Base-by-base conservation (phyloP, 2,113 vertebrate genomes). In the Nerophis lumbriciformis region DNA sequence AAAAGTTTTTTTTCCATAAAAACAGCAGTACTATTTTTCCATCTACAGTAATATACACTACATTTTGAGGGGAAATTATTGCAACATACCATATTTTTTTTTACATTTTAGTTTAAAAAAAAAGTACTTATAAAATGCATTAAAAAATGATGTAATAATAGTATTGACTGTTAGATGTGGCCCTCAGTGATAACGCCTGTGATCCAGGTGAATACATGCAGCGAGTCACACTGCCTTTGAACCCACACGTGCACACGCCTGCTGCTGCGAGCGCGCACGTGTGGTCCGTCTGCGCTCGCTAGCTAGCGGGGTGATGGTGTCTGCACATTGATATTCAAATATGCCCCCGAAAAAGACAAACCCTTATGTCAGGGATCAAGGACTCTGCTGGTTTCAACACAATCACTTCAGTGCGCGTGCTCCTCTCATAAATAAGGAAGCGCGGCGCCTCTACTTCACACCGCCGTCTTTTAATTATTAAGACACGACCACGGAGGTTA, bases 341-440 rank as follows among this genome's bases (percentile, higher is more conserved):
- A 83, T 78, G 78, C 80, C 76, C 47, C 71, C 71, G 75, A 77
- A 84, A 84, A 85, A 86, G 84, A 83, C 77, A 84, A 87, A 84
- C 78, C 83, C 84, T 82, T 76, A 83, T 87, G 87, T 84, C 84
- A 87, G 59, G 77, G 87, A 88, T 88, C 84, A 88, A 87, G 87
- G 84, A 82, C 85, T 84, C 54, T 81, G 66, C 73, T 85, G 81
- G 83, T 87, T 87, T 83, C 75, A 83, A 84, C 83, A 87, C 85
- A 87, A 85, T 85, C 85, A 77, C 84, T 84, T 83, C 77, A 82
- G 55, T 81, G 77, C 63, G 68, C 65, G 59, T 68, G 80, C 73
- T 62, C 70, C 63, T 45, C 85, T 88, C 84, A 88, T 87, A 88
- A 86, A 88, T 88, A 85, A 86, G 79, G 83, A 64, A 87, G 77